phyloP scores from a whole-genome alignment of 2,113 vertebrate species.

The Apeltes quadracus region DNA sequence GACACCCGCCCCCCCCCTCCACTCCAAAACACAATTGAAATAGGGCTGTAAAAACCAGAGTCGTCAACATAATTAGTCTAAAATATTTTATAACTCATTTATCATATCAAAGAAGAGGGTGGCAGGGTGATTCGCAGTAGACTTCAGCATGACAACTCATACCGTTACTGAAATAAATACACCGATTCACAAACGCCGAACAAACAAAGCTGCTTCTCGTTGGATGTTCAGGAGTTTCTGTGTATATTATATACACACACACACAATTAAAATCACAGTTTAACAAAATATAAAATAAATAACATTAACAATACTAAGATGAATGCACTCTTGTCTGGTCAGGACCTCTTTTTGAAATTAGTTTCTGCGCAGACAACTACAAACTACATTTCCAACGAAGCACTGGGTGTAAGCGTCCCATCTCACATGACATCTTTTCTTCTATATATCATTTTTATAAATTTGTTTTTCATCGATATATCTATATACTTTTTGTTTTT shows the following conservation, averaged over 20 bases:
- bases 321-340: conserved; percentile 70
- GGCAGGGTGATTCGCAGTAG: not conserved
- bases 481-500: conserved; percentile 64
- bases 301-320: conserved; percentile 80
- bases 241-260: conserved; percentile 43
- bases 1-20: not conserved
- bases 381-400: conserved; percentile 62
- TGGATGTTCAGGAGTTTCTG: conserved; percentile 66
- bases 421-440: conserved; percentile 34
- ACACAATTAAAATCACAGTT: conserved; percentile 76
- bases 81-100: not conserved
- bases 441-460: conserved; percentile 31
- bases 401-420: conserved; percentile 52
- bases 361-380: conserved; percentile 44
- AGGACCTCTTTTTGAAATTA: conserved; percentile 43
- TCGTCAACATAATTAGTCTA: not conserved
- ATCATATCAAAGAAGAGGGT: not conserved
- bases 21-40: not conserved
- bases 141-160: not conserved
- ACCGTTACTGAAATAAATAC: not conserved
- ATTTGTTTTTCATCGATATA: conserved; percentile 16
- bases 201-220: conserved; percentile 32
- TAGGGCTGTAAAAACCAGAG: not conserved
- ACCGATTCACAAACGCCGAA: conserved; percentile 6
- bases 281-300: conserved; percentile 84